These are phyloP conservation scores for Cochlearius cochlearius DNA, from an alignment of 2,113 vertebrate species.

Conservation along the genomic window DNA sequence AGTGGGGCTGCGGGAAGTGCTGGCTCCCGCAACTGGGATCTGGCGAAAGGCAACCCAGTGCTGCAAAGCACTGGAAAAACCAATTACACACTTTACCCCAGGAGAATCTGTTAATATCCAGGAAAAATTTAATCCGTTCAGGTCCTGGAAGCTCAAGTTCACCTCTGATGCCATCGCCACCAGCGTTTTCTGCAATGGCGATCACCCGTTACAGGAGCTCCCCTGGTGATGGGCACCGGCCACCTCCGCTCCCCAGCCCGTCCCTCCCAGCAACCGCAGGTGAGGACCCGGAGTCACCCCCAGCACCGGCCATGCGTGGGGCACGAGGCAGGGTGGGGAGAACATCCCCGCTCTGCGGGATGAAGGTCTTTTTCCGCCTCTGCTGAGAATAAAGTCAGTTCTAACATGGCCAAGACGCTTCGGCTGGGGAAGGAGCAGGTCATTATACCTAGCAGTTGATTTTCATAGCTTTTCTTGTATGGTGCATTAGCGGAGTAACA, in stretches of 20 bases:
- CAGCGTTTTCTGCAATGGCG: background rate
- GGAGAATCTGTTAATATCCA: background rate
- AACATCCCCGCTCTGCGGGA: background rate
- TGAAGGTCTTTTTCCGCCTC: background rate
- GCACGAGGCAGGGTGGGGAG: background rate
- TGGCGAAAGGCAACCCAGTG: background rate
- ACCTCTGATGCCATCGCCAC: background rate
- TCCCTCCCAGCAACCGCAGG: rapidly evolving
- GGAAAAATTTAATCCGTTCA: background rate
- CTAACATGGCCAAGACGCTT: background rate
- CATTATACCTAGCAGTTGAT: background rate
- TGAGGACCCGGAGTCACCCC: rapidly evolving
- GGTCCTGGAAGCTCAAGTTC: background rate
- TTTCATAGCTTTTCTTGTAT: constrained; percentile 34
- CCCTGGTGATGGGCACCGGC: background rate
- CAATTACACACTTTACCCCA: background rate
- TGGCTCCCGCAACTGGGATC: background rate
- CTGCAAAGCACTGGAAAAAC: background rate
- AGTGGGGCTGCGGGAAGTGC: background rate
- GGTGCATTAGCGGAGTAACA: constrained; percentile 39
- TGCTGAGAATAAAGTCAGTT: background rate
- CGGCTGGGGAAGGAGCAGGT: background rate
- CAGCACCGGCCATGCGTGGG: background rate
- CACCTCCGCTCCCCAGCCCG: background rate
- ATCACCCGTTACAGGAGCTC: background rate